Conservation (phyloP, 2,797 vertebrate species). For the Hirundo rustica region DNA sequence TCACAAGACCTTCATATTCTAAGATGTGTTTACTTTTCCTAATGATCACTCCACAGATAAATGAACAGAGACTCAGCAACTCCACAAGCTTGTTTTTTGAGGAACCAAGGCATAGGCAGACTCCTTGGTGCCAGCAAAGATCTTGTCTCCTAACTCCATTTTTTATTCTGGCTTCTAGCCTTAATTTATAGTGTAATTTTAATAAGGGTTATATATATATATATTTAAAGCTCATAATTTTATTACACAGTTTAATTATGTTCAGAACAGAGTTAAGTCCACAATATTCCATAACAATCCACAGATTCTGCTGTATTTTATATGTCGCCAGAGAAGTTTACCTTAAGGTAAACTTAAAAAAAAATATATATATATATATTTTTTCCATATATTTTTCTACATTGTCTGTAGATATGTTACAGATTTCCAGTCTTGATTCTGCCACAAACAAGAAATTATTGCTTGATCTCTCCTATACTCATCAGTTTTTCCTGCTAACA, state of each 20-base stretch:
- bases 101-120: neutral
- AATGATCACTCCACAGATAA: neutral
- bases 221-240: slow-evolving; percentile 75
- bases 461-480: neutral
- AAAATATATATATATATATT: neutral
- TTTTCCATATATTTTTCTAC: neutral
- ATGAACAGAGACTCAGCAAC: neutral
- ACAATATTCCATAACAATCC: slow-evolving; percentile 95
- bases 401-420: neutral
- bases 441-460: neutral
- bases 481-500: neutral
- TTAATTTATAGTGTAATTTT: neutral
- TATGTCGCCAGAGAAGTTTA: neutral
- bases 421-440: neutral
- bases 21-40: neutral
- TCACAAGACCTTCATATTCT: neutral
- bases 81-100: neutral
- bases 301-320: slow-evolving; percentile 75
- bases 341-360: neutral
- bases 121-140: neutral
- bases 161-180: neutral
- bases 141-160: neutral
- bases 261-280: slow-evolving; percentile 83
- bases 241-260: slow-evolving; percentile 91
- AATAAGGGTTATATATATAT: neutral